Percentiles rank a stretch among this genome's conserved stretches.
These are phyloP conservation scores for Tokudaia tokunoshimensis DNA, from an alignment of 2,797 vertebrate species.

Conservation along the genomic window DNA sequence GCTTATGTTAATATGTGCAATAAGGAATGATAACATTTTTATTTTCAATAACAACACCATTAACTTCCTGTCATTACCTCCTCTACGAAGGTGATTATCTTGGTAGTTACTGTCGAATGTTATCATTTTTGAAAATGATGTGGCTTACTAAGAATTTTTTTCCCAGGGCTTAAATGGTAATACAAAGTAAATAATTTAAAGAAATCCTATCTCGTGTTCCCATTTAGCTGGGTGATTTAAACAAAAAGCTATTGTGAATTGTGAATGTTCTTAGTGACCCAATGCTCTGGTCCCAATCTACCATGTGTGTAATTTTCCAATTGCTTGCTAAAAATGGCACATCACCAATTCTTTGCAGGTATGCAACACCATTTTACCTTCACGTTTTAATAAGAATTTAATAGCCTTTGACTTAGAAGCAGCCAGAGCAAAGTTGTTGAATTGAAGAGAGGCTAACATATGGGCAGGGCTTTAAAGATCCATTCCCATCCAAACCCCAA, in stretches of 20 bases:
- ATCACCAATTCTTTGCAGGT: slow-evolving; percentile 52
- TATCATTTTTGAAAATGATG: slow-evolving; percentile 62
- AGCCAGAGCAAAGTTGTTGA: slow-evolving; percentile 69
- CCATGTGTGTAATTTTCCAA: slow-evolving; percentile 9
- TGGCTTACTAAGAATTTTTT: slow-evolving; percentile 55
- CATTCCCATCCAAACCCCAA: slow-evolving; percentile 70
- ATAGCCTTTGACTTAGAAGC: slow-evolving; percentile 72
- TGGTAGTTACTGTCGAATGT: slow-evolving; percentile 65
- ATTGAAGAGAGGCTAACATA: slow-evolving; percentile 78
- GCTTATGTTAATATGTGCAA: slow-evolving; percentile 23
- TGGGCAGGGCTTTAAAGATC: slow-evolving; percentile 75
- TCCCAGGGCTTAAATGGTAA: slow-evolving; percentile 30
- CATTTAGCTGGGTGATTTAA: slow-evolving; percentile 66
- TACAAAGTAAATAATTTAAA: slow-evolving; percentile 70
- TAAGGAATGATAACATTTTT: slow-evolving; percentile 26
- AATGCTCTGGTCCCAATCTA: slow-evolving; percentile 11
- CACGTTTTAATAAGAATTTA: slow-evolving; percentile 76
- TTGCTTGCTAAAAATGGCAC: slow-evolving; percentile 25
- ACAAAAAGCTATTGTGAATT: slow-evolving; percentile 36
- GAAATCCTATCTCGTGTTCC: slow-evolving; percentile 34
- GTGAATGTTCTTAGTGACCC: slow-evolving; percentile 47
- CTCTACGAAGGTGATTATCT: slow-evolving; percentile 45
- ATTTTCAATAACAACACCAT: slow-evolving; percentile 58
- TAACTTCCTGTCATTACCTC: slow-evolving; percentile 57
- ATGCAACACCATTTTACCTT: slow-evolving; percentile 67